These are phyloP conservation scores for Megamerina dolium DNA, from an alignment of 2,888 invertebrate species.

Conservation along the genomic window DNA sequence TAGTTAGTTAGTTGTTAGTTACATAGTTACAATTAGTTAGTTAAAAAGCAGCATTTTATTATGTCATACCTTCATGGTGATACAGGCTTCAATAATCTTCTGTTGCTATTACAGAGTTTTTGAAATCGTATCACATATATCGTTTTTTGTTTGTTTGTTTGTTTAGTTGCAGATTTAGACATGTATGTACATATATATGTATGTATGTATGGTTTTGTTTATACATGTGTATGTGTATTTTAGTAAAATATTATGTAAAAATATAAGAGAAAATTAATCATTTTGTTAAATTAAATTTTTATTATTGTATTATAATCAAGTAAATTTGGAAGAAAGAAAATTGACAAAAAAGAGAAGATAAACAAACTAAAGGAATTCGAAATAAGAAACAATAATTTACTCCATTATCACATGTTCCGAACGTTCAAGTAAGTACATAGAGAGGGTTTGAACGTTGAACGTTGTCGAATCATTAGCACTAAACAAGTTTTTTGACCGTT, in stretches of 20 bases:
- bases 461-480: too few species aligned
- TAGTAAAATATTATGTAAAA: slow-evolving; percentile 27
- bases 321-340: slow-evolving; percentile 10
- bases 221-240: slow-evolving; percentile 24
- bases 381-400: too few species aligned
- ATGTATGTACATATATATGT: slow-evolving; percentile 18
- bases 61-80: slow-evolving; percentile 79
- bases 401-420: too few species aligned
- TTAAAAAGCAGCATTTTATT: slow-evolving; percentile 17
- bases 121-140: slow-evolving; percentile 44
- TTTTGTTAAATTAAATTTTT: slow-evolving; percentile 14
- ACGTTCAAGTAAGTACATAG: too few species aligned
- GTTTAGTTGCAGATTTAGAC: slow-evolving; percentile 19
- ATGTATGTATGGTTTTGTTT: slow-evolving; percentile 19
- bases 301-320: slow-evolving; percentile 14
- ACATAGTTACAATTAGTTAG: too few species aligned
- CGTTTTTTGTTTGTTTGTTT: slow-evolving; percentile 22
- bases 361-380: too few species aligned
- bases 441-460: too few species aligned
- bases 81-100: slow-evolving; percentile 93
- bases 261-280: slow-evolving; percentile 22
- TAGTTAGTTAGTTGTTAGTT: too few species aligned
- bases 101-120: slow-evolving; percentile 55
- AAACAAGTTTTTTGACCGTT: too few species aligned
- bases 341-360: too few species aligned